Base-by-base conservation (phyloP, 2,888 invertebrate genomes). In the Limenitis camilla region DNA sequence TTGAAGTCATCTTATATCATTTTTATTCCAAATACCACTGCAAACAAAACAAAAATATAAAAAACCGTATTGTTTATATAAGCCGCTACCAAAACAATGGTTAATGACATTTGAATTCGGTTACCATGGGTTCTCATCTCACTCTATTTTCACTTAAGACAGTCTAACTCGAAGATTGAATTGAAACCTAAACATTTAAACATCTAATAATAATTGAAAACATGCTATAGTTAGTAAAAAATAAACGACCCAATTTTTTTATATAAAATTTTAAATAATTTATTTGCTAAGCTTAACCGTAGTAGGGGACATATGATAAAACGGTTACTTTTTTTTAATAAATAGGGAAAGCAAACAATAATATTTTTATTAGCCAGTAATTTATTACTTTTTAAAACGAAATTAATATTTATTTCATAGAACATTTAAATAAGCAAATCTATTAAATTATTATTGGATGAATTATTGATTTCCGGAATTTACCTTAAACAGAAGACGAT, bases 1-100 rank as follows among this genome's bases (percentile, higher is more conserved):
- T 88, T 56, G 88, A 83, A 64, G 86, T 88, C 82, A 88, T 87
- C 63, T 62, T 64, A 62, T 62, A 52, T 58, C 54, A 55, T 49
- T 42, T 60, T 61, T 33, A 43, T n/a, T 45, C 43, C 28, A 29
- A 46, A 38, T 51, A 52, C 19, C 35, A 38, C 51, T 56, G 49
- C n/a, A 43, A 48, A 43, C 11, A 42, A 11, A 27, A 29, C 9
- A 36, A 40, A 46, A 30, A 41, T 27, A 10, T 40, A 40, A 31
- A 30, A 50, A 38, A 40, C 11, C 28, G 30, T 35, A 32, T 46
- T 57, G 54, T 54, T 53, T 55, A 48, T 31, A 11, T 11, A 30
- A 38, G 27, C 30, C 27, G 31, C 4, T 53, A 36, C 39, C 52
- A 55, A 49, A 45, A 41, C 51, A 40, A 45, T 39, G 19, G 8